Evolutionary conservation across 2,113 vertebrate species (phyloP).

Genomic region (Collichthys lucidus): DNA sequence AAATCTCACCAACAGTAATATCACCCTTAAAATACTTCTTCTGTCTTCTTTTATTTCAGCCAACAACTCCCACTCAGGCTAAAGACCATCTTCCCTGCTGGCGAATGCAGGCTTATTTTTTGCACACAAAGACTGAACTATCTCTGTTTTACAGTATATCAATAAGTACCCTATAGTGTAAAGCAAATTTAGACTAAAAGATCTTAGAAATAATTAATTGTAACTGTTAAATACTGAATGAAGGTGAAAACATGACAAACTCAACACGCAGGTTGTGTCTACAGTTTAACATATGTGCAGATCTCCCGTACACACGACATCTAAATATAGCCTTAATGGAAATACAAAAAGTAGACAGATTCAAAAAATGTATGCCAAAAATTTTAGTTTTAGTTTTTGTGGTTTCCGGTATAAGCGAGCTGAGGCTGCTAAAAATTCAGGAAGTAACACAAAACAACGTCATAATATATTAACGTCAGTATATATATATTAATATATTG

Average conservation of each 20-base stretch:
- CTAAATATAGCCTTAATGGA: neutral
- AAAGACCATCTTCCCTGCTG: slow-evolving; percentile 73
- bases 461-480: neutral
- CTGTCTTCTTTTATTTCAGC: slow-evolving; percentile 62
- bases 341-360: neutral
- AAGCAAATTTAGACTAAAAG: neutral
- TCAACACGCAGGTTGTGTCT: neutral
- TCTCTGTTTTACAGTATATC: slow-evolving; percentile 38
- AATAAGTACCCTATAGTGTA: neutral
- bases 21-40: slow-evolving; percentile 65
- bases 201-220: neutral
- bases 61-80: slow-evolving; percentile 75
- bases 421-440: neutral
- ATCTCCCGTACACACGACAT: neutral
- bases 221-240: neutral
- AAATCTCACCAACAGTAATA: slow-evolving; percentile 37
- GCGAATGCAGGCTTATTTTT: slow-evolving; percentile 56
- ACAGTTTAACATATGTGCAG: neutral
- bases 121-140: slow-evolving; percentile 31
- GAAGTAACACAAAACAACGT: neutral
- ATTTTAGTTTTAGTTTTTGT: neutral
- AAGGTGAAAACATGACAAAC: neutral
- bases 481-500: no score
- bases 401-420: neutral
- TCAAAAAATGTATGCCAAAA: neutral